Base-by-base conservation (phyloP, 2,113 vertebrate genomes). In the Mionectes macconnelli region DNA sequence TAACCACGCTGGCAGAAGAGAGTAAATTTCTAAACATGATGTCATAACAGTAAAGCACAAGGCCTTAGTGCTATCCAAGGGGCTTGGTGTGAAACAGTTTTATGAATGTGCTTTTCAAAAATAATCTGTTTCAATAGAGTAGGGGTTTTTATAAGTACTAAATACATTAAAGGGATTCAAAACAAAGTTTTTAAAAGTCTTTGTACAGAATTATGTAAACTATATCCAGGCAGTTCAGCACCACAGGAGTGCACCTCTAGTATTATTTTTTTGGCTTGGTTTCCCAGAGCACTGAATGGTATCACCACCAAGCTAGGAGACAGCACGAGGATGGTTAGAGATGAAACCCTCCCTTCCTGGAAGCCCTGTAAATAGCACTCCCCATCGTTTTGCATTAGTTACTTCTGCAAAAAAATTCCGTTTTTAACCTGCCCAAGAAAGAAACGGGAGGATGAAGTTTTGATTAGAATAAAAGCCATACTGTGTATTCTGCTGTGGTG, bases 11-110 rank as follows among this genome's bases (percentile, higher is more conserved):
- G 97, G 99, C 99, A 0, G 99, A 99, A 96, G 99, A 99, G 97
- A 99, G 97, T 98, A 99, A 99, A 97, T 99, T 99, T 96, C 98
- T 99, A 79, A 99, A 99, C 94, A 98, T 99, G 98, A 99, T 99
- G 97, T 99, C 98, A 91, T 99, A 98, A 99, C 50, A 31, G 78
- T 95, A 75, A 93, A 91, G 86, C 87, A 93, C 97, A 96, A 96
- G 35, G 89, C 88, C 89, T 87, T 91, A 90, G 94, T 20, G 33
- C 57, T 75, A 24, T 7, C 90, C 62, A 80, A 92, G 92, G 79
- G 83, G 84, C 95, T 92, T 70, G 90, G 84, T 17, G 6, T 89
- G 77, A 96, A 95, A 94, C 96, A 95, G 94, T 62, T 91, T 89
- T 92, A 91, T 95, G 95, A 97, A 97, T 96, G 94, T 96, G 95